Base-by-base conservation (phyloP, 2,888 invertebrate species). In the Conomelus anceps region DNA sequence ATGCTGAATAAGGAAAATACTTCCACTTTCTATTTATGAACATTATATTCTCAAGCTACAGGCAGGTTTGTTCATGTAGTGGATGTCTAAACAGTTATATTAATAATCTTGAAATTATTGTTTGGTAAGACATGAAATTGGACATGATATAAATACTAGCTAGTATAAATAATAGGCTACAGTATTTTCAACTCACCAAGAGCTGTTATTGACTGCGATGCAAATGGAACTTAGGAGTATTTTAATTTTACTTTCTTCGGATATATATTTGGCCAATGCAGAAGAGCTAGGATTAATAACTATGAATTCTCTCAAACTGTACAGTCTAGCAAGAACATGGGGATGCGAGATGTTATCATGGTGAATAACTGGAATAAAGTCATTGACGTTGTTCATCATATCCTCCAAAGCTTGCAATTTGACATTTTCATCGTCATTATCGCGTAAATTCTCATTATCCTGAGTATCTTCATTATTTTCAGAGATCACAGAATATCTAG, bases 291-390 rank as follows among this genome's bases (percentile, higher is more conserved):
- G 96, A 90, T 95, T 95, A 23, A 99, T 93, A 90, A 98, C 95
- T 26, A 98, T 93, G 93, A 97, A 99, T 92, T 98, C 96, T 90
- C 97, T 95, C 22, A 98, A 93, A 0, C 98, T 98, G 93, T 97
- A 98, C 95, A 96, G 96, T 89, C 94, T 94, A 7, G 95, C 95
- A 86, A 97, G 93, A 89, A 95, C 95, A 92, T 95, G 95, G 85
- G 94, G 92, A 0, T 94, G 94, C 90, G 94, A 94, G 9, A 93
- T 93, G 91, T 94, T 94, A 90, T 91, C 91, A 91, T 94, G 94
- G 94, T 93, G 91, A 93, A 94, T 94, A 93, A 91, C 88, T 0
- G 93, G 92, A 22, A 94, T 94, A 92, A 96, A 97, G 92, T 96
- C 96, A 92, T 96, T 96, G 7, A 94, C 93, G 3, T 94, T 92